Conservation (phyloP, 2,113 vertebrate species). For the Bufo bufo region DNA sequence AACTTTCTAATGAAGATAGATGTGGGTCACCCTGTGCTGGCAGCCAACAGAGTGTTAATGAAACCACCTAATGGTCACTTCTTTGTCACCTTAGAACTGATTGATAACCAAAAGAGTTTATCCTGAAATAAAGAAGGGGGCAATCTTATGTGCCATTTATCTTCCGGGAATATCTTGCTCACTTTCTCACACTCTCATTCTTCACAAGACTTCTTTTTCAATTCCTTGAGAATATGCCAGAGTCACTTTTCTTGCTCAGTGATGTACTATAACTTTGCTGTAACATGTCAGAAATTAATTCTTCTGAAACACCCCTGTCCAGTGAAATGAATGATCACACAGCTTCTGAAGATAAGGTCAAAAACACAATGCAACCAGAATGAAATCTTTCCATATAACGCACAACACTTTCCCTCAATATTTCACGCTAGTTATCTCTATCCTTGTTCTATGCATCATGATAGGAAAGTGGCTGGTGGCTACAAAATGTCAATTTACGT, state of each 20-base stretch:
- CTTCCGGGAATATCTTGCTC: slow-evolving; percentile 62
- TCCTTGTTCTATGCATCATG: slow-evolving; percentile 43
- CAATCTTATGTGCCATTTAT: slow-evolving; percentile 70
- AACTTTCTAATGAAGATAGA: slow-evolving; percentile 87
- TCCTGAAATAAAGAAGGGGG: slow-evolving; percentile 71
- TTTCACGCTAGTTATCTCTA: slow-evolving; percentile 56
- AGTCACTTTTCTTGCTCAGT: slow-evolving; percentile 54
- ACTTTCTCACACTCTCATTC: slow-evolving; percentile 53
- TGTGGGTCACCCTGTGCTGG: slow-evolving; percentile 74
- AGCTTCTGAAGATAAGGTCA: slow-evolving; percentile 56
- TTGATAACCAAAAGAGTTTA: slow-evolving; percentile 73
- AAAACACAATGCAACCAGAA: slow-evolving; percentile 56
- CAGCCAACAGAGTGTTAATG: slow-evolving; percentile 77
- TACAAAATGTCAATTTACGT: slow-evolving; percentile 53
- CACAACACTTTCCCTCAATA: slow-evolving; percentile 54
- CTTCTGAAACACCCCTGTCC: slow-evolving; percentile 53
- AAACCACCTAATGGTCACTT: slow-evolving; percentile 83
- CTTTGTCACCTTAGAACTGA: slow-evolving; percentile 75
- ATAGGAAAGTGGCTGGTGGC: slow-evolving; percentile 52
- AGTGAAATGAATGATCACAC: slow-evolving; percentile 57
- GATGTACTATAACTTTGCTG: slow-evolving; percentile 60
- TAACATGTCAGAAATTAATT: slow-evolving; percentile 56
- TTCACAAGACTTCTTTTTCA: slow-evolving; percentile 60
- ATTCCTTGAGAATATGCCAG: slow-evolving; percentile 52
- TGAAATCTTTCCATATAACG: slow-evolving; percentile 57